Evolutionary conservation across 2,797 vertebrate species (phyloP).

Genomic region (Mus caroli): DNA sequence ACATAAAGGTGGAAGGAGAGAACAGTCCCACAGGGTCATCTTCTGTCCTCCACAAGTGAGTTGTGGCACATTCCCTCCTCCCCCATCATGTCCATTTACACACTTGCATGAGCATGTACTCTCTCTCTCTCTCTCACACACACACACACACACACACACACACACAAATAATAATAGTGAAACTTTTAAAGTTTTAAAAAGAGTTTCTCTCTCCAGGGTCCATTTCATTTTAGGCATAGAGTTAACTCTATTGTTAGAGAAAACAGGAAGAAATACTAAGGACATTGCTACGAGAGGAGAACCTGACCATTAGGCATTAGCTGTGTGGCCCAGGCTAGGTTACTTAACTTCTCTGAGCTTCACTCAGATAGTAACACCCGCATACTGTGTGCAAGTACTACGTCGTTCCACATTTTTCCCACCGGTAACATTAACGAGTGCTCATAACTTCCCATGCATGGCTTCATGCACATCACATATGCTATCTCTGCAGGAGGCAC

Average conservation of each 20-base stretch:
- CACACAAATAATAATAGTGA: not conserved
- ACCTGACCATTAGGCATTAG: not conserved
- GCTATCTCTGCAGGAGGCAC: not conserved
- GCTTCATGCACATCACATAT: not conserved
- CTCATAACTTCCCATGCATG: not conserved
- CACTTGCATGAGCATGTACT: not conserved
- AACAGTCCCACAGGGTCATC: not conserved
- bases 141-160: not conserved
- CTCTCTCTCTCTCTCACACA: no score
- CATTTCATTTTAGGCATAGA: slow-evolving; percentile 62
- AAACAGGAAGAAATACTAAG: slow-evolving; percentile 30
- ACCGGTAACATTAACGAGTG: not conserved
- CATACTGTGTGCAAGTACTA: not conserved
- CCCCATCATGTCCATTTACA: no score
- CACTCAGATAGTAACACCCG: not conserved
- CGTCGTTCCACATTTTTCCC: not conserved
- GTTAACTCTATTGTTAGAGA: slow-evolving; percentile 34
- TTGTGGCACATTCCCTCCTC: not conserved
- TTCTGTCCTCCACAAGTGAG: no score
- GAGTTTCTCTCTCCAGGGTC: slow-evolving; percentile 56
- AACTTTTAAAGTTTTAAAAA: not conserved
- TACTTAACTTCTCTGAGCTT: not conserved
- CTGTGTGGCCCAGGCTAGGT: not conserved
- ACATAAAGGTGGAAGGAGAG: not conserved
- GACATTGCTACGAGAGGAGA: not conserved